A percentile compares a stretch with the other conserved stretches of the same genome.
These are phyloP conservation scores for Tyrophagus putrescentiae DNA, from an alignment of 1,140 invertebrate genomes.

Conservation along the genomic window DNA sequence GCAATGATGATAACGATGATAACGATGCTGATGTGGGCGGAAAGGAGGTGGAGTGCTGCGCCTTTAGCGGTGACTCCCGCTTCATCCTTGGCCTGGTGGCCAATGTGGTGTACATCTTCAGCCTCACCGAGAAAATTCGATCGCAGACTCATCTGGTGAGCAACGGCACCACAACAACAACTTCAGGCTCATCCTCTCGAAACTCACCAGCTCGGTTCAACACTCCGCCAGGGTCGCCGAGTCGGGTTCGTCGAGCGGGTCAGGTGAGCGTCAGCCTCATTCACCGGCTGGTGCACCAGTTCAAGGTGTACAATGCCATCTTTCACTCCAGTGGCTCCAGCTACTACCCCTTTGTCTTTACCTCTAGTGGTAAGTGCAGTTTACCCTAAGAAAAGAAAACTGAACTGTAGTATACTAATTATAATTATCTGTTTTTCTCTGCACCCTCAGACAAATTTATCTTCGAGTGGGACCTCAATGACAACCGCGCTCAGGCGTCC, in stretches of 20 bases:
- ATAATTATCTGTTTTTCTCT: background rate
- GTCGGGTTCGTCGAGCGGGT: background rate
- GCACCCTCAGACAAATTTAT: constrained; percentile 9
- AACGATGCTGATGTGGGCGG: background rate
- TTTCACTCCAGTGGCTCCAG: background rate
- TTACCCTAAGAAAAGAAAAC: too few species aligned
- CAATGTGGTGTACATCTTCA: background rate
- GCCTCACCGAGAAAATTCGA: background rate
- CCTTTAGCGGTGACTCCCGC: background rate
- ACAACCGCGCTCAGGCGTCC: background rate
- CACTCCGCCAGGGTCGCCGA: background rate
- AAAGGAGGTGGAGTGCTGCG: background rate
- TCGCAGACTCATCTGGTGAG: too few species aligned
- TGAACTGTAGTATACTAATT: background rate
- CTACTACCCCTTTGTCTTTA: background rate
- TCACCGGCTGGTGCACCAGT: background rate
- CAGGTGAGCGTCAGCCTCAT: background rate
- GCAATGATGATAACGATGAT: background rate
- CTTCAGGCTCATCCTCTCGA: too few species aligned
- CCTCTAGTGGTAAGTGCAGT: constrained; percentile 14
- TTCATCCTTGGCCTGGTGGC: background rate
- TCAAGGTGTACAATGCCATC: constrained; percentile 3
- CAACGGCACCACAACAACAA: background rate
- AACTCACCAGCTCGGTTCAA: background rate
- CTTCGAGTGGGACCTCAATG: background rate